Evolutionary conservation across 2,797 vertebrate genomes (phyloP).

Genomic region (Melopsittacus undulatus): DNA sequence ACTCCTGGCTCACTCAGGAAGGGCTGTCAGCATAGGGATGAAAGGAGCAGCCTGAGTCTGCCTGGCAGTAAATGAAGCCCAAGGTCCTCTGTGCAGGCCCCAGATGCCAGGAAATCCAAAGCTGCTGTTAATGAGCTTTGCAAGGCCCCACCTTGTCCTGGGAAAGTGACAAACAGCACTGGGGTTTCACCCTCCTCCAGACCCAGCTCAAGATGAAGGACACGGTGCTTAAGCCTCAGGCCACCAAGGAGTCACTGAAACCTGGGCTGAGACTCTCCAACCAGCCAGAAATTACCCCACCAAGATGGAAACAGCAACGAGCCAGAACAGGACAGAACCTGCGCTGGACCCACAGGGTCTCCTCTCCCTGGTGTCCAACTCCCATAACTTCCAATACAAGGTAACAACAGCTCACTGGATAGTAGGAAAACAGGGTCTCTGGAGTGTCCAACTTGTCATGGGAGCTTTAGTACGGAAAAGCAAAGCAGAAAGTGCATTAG

Average conservation of each 20-base stretch:
- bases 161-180: constrained; percentile 4
- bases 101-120: constrained; percentile 51
- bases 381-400: neutral
- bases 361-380: neutral
- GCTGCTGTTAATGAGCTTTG: constrained; percentile 51
- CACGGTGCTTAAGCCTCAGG: neutral
- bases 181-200: neutral
- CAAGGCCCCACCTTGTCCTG: neutral
- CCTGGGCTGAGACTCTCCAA: neutral
- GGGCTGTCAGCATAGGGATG: neutral
- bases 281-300: neutral
- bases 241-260: neutral
- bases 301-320: neutral
- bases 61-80: neutral
- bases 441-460: accelerated
- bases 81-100: constrained; percentile 14
- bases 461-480: neutral
- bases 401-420: accelerated
- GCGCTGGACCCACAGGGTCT: neutral
- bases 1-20: neutral
- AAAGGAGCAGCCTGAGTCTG: constrained; percentile 42
- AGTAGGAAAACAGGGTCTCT: accelerated
- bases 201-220: neutral
- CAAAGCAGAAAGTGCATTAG: neutral
- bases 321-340: neutral